These are phyloP conservation scores for Drosophila arawakana DNA, from an alignment of 1,140 invertebrate species.

Conservation along the genomic window DNA sequence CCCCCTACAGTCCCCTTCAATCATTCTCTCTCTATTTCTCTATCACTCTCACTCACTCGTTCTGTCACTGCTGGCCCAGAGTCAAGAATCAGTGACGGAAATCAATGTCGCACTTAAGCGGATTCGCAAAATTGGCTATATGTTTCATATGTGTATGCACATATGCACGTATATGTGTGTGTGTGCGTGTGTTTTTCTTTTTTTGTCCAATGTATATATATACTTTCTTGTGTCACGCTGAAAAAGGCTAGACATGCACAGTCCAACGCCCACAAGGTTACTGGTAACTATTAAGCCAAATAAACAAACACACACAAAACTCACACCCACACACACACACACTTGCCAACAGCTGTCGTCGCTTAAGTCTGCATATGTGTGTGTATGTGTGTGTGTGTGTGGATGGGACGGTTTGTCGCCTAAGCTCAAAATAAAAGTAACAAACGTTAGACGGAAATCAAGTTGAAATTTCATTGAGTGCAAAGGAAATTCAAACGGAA, in stretches of 20 bases:
- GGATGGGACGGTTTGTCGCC: conserved; percentile 33
- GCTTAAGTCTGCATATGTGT: conserved; percentile 6
- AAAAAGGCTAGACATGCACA: conserved; percentile 46
- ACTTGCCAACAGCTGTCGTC: conserved; percentile 54
- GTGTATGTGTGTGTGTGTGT: conserved; percentile 10
- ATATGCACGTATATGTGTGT: conserved; percentile 3
- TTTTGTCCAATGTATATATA: conserved; percentile 7
- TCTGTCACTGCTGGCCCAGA: conserved; percentile 47
- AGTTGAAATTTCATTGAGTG: conserved; percentile 80
- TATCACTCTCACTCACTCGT: not conserved
- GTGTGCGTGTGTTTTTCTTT: conserved; percentile 5
- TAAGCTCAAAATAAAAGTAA: conserved; percentile 74
- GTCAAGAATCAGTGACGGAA: conserved; percentile 74
- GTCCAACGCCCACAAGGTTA: conserved; percentile 20
- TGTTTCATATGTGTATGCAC: conserved; percentile 54
- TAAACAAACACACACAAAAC: conserved; percentile 64
- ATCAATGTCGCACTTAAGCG: conserved; percentile 82
- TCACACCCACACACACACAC: conserved; percentile 1
- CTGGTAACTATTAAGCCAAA: conserved; percentile 74
- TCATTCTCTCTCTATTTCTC: not conserved
- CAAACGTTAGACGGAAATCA: conserved; percentile 79
- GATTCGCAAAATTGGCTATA: conserved; percentile 80
- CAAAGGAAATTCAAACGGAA: conserved; percentile 82
- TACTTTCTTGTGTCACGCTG: conserved; percentile 27
- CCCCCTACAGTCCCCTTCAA: too few relatives aligned